phyloP scores from a whole-genome alignment of 1,140 invertebrate genomes.

The Bombus soroeensis region DNA sequence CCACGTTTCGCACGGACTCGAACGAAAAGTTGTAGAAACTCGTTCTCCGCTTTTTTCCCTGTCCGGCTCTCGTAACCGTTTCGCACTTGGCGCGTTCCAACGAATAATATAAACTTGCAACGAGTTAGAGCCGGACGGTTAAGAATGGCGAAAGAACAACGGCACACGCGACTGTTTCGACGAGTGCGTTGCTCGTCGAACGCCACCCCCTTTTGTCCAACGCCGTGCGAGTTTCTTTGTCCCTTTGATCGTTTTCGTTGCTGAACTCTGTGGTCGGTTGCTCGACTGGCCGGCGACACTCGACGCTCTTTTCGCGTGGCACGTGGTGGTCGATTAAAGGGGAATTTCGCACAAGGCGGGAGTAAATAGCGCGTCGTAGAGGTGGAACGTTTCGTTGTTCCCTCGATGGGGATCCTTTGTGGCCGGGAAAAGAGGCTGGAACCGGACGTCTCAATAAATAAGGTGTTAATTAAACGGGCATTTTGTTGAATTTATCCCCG shows the following conservation, averaged over 20 bases:
- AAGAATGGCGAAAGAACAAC: too few relatives aligned
- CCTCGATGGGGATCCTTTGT: background rate
- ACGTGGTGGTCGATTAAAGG: background rate
- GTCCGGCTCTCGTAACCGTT: too few relatives aligned
- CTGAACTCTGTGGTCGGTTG: background rate
- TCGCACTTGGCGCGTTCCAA: too few relatives aligned
- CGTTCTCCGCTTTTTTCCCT: rapidly evolving
- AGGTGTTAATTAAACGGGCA: constrained; percentile 82
- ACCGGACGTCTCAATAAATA: constrained; percentile 81
- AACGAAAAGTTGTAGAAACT: too few relatives aligned
- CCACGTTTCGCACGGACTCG: too few relatives aligned
- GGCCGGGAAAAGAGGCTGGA: background rate
- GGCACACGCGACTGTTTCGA: background rate
- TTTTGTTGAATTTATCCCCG: constrained; percentile 80
- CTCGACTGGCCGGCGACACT: background rate
- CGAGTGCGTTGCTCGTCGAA: background rate
- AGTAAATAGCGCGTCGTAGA: background rate
- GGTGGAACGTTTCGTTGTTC: too few relatives aligned
- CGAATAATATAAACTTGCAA: too few relatives aligned
- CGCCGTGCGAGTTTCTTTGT: background rate
- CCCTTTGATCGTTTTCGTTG: constrained; percentile 4
- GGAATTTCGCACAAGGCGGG: background rate
- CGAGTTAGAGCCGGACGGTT: too few relatives aligned
- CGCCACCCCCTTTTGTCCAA: background rate
- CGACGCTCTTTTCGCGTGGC: constrained; percentile 2